Evolutionary conservation across 2,797 vertebrate species (phyloP), one percentile per base, ranked within the genome.

Genomic region (Oreortyx pictus): DNA sequence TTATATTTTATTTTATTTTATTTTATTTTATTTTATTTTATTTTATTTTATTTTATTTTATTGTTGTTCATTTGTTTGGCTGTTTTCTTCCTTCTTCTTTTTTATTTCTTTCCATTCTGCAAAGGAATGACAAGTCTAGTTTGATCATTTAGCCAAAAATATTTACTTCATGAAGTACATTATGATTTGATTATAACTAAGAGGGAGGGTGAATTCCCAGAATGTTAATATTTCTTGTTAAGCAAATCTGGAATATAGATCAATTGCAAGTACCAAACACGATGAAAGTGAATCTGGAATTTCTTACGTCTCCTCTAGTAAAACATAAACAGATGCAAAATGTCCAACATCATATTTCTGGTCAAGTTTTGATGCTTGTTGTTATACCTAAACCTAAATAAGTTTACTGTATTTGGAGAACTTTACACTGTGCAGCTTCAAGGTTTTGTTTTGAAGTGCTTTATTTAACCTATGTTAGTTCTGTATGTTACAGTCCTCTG

Each of bases 251-350:
- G 89, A 92, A 93, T 86, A 93, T 44, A 86, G 85, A 95, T 94
- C 60, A 94, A 76, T 60, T 76, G 33, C 33, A 88, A 88, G 77
- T 57, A 92, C 49, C 44, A 86, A 93, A 83, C 1, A 89, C 47
- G 76, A 94, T 94, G 84, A 93, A 94, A 88, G 91, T 44, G 59
- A 92, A 92, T 88, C 85, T 95, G 93, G 91, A 94, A 91, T 89
- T 86, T 94, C n/a, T 95, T 93, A 94, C 0, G 0, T 86, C 64
- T 89, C 46, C 24, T 86, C 73, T 64, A 62, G 77, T 88, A 93
- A 95, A 96, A 82, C 49, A 59, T 82, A 91, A 95, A 94, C 96
- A 96, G 87, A 95, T 95, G 90, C 71, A 96, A 82, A 89, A 90
- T 44, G 64, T 92, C 92, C 92, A 91, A 83, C 23, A 50, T 65